phyloP scores from a whole-genome alignment of 2,888 invertebrate species.

The Leuctra nigra region DNA sequence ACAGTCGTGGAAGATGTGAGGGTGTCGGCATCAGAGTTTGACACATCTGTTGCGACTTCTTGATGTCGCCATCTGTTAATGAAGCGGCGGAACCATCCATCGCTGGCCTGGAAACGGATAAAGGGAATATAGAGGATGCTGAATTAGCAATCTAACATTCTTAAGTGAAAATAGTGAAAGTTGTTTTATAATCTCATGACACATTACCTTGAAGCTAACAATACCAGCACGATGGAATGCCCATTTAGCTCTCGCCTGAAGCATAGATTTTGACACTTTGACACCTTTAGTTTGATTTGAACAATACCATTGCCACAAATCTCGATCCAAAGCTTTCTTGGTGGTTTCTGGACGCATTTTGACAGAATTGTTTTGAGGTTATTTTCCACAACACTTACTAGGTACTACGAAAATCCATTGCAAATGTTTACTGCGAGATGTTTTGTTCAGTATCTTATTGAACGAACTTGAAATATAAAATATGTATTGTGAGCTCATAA shows the following conservation, averaged over 20 bases:
- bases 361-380: too few species aligned
- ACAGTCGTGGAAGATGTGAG: too few species aligned
- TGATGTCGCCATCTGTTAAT: constrained; percentile 20
- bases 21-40: neutral
- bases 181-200: too few species aligned
- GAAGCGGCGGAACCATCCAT: constrained; percentile 27
- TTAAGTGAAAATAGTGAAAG: too few species aligned
- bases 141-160: neutral
- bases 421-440: too few species aligned
- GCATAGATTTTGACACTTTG: constrained; percentile 16
- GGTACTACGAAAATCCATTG: too few species aligned
- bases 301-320: constrained; percentile 25
- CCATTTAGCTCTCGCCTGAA: constrained; percentile 23
- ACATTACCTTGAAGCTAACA: constrained; percentile 23
- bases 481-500: too few species aligned
- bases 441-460: too few species aligned
- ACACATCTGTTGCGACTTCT: neutral
- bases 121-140: neutral
- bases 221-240: constrained; percentile 24
- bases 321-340: constrained; percentile 3
- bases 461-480: too few species aligned
- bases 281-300: neutral
- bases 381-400: too few species aligned
- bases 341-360: too few species aligned
- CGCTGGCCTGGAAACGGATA: constrained; percentile 20